These are phyloP conservation scores for Ruditapes philippinarum DNA, from an alignment of 1,140 invertebrate species.

Conservation along the genomic window DNA sequence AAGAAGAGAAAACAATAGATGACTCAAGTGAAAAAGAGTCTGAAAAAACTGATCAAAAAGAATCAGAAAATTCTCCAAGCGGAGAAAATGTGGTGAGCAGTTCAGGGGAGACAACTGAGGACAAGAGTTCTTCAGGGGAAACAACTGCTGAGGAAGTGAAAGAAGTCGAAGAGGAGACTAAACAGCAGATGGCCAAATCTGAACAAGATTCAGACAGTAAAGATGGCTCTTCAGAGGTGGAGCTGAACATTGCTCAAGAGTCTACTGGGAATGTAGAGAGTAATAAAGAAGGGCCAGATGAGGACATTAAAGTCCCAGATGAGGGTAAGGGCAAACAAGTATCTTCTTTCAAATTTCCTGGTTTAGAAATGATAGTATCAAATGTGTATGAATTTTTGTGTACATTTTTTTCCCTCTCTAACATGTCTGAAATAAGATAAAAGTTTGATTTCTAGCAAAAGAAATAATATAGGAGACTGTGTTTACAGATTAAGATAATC, in stretches of 20 bases:
- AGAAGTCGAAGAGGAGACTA: slow-evolving; percentile 19
- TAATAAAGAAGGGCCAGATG: slow-evolving; percentile 55
- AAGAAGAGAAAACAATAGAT: slow-evolving; percentile 6
- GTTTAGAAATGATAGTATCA: no score
- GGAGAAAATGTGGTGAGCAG: neutral
- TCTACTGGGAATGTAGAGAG: slow-evolving; percentile 23
- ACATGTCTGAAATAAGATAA: no score
- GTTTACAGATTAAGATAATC: no score
- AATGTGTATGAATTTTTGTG: no score
- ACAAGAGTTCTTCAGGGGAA: slow-evolving; percentile 18
- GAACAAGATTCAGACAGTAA: slow-evolving; percentile 26
- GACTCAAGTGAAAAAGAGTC: slow-evolving; percentile 40
- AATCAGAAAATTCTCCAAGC: slow-evolving; percentile 6
- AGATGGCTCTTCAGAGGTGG: slow-evolving; percentile 39
- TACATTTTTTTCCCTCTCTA: no score
- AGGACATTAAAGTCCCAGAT: slow-evolving; percentile 2
- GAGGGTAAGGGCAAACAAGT: no score
- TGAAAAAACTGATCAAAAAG: neutral
- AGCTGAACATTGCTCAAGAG: slow-evolving; percentile 30
- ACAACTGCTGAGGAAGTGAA: neutral
- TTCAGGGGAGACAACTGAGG: slow-evolving; percentile 20
- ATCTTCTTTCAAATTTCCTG: neutral
- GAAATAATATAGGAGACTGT: no score
- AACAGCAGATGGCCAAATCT: slow-evolving; percentile 51
- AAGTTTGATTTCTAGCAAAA: no score